These are phyloP conservation scores for Acanthurus lineatus DNA, from an alignment of 2,797 vertebrate species.

Conservation along the genomic window DNA sequence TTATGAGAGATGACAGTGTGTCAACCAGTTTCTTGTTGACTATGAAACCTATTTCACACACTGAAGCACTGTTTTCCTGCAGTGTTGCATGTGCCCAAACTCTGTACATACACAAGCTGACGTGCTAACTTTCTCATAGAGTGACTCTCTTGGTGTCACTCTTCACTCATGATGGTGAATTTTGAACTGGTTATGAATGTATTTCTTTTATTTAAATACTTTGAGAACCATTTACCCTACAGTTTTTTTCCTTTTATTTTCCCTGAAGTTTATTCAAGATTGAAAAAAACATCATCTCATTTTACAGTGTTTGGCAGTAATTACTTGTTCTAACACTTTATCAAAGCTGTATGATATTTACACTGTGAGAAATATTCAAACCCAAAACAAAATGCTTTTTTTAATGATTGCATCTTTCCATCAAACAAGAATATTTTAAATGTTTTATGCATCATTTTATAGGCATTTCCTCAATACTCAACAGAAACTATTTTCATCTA, in stretches of 20 bases:
- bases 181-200: slow-evolving; percentile 14
- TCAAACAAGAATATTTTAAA: slow-evolving; percentile 10
- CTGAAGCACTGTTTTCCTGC: slow-evolving; percentile 46
- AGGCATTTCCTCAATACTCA: slow-evolving; percentile 8
- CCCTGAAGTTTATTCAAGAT: too few relatives aligned
- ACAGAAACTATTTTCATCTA: slow-evolving; percentile 1
- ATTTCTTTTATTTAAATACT: slow-evolving; percentile 6
- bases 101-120: slow-evolving; percentile 9
- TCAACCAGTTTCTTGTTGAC: slow-evolving; percentile 73
- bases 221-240: background rate
- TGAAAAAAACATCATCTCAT: background rate
- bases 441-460: slow-evolving; percentile 8
- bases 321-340: background rate
- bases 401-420: background rate
- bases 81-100: slow-evolving; percentile 35
- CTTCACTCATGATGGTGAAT: slow-evolving; percentile 9
- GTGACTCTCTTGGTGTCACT: slow-evolving; percentile 18
- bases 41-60: slow-evolving; percentile 76
- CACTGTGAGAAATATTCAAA: background rate
- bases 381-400: background rate
- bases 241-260: background rate
- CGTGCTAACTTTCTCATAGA: slow-evolving; percentile 8
- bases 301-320: background rate
- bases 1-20: slow-evolving; percentile 73
- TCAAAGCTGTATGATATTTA: background rate